phyloP scores from a whole-genome alignment of 1,140 invertebrate species.

The Phymorhynchus buccinoides region DNA sequence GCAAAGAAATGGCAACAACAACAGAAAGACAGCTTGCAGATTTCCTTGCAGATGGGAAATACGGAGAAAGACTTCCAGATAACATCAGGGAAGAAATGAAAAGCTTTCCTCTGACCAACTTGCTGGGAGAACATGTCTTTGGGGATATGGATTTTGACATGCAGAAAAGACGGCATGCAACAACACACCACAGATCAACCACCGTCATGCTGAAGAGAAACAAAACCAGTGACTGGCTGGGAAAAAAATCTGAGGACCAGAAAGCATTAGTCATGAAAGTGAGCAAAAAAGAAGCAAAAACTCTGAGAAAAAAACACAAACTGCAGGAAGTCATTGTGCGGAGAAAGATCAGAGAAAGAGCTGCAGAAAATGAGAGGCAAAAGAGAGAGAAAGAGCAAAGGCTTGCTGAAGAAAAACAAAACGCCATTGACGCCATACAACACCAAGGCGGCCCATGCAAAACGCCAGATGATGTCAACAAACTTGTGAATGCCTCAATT shows the following conservation, averaged over 20 bases:
- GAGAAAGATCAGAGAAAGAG: background rate
- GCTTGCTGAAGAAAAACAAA: background rate
- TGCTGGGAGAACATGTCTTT: slow-evolving; percentile 43
- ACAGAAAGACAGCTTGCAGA: slow-evolving; percentile 41
- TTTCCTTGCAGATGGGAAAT: slow-evolving; percentile 42
- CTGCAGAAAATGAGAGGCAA: background rate
- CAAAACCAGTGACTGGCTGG: slow-evolving; percentile 1
- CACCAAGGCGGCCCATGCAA: background rate
- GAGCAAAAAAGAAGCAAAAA: background rate
- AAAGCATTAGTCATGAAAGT: background rate
- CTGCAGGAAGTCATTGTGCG: background rate
- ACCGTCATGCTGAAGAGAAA: slow-evolving; percentile 35
- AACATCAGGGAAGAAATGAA: slow-evolving; percentile 17
- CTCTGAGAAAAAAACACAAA: background rate
- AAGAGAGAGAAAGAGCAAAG: background rate
- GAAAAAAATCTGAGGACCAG: background rate
- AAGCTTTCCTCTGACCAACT: slow-evolving; percentile 45
- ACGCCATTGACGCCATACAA: background rate
- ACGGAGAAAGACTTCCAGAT: background rate
- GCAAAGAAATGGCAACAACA: slow-evolving; percentile 27
- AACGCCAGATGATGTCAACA: background rate
- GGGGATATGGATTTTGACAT: slow-evolving; percentile 46
- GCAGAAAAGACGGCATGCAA: slow-evolving; percentile 42
- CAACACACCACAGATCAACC: slow-evolving; percentile 34
- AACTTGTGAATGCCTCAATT: background rate